Conservation (phyloP, 2,888 invertebrate genomes). For the Plagiodera versicolora region DNA sequence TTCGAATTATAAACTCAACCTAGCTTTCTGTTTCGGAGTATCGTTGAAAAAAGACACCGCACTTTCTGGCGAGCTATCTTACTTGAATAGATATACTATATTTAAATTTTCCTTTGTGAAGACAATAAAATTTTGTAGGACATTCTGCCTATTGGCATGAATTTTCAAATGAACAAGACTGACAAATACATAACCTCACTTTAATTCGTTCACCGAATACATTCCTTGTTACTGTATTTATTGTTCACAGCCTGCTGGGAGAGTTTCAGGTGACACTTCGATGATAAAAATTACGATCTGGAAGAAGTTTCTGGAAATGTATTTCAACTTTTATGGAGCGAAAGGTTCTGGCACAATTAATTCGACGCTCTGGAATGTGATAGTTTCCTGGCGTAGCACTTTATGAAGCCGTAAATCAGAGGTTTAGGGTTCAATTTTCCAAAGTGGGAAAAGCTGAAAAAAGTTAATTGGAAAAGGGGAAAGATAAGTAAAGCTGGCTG, state of each 20-base stretch:
- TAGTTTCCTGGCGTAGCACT: conserved; percentile 13
- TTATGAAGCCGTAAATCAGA: conserved; percentile 17
- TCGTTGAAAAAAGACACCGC: no score
- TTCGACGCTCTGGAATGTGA: conserved; percentile 13
- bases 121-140: no score
- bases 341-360: conserved; percentile 11
- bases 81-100: no score
- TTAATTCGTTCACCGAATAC: no score
- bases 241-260: neutral
- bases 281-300: neutral
- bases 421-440: conserved; percentile 12
- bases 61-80: no score
- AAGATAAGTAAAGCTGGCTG: neutral
- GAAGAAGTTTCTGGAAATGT: neutral
- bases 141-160: no score
- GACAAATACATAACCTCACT: no score
- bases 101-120: no score
- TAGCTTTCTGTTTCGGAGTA: no score
- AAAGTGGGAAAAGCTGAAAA: conserved; percentile 10
- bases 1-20: no score
- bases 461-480: conserved; percentile 10
- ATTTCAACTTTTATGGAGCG: neutral
- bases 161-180: no score
- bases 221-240: no score
- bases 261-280: neutral